These are phyloP conservation scores for Ditula angustiorana DNA, from an alignment of 2,888 invertebrate genomes.

Conservation along the genomic window DNA sequence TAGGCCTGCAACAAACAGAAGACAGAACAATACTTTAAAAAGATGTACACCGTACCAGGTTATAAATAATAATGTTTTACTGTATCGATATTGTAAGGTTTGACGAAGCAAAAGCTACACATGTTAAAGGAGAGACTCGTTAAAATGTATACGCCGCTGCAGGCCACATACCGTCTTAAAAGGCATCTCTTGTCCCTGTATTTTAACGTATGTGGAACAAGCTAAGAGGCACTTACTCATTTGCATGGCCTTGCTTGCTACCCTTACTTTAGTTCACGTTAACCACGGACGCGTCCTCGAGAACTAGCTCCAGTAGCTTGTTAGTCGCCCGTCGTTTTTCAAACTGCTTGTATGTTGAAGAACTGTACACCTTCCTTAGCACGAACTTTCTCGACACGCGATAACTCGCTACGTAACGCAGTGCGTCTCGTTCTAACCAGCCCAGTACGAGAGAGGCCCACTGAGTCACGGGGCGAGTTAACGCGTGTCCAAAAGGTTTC, in stretches of 20 bases:
- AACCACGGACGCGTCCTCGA: slow-evolving; percentile 45
- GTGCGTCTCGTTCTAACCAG: no score
- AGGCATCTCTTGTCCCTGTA: slow-evolving; percentile 48
- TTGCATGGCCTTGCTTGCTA: slow-evolving; percentile 44
- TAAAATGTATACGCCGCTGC: slow-evolving; percentile 51
- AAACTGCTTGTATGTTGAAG: slow-evolving; percentile 35
- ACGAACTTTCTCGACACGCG: no score
- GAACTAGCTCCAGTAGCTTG: slow-evolving; percentile 37
- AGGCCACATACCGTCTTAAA: slow-evolving; percentile 19
- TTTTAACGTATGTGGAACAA: slow-evolving; percentile 58
- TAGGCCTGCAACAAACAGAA: no score
- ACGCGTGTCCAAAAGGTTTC: no score
- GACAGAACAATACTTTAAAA: no score
- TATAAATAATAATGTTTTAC: no score
- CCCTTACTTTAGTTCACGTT: slow-evolving; percentile 49
- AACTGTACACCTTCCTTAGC: slow-evolving; percentile 41
- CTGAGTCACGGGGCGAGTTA: no score
- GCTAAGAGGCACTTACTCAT: slow-evolving; percentile 57
- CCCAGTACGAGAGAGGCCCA: no score
- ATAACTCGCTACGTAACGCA: no score
- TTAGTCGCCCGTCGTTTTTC: slow-evolving; percentile 33
- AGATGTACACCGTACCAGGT: neutral
- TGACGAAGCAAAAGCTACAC: neutral
- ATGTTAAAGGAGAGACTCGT: slow-evolving; percentile 54
- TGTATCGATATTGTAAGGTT: neutral